Evolutionary conservation across 2,797 vertebrate species (phyloP), one percentile per base, ranked within the genome.

Genomic region (Acanthornis magna): DNA sequence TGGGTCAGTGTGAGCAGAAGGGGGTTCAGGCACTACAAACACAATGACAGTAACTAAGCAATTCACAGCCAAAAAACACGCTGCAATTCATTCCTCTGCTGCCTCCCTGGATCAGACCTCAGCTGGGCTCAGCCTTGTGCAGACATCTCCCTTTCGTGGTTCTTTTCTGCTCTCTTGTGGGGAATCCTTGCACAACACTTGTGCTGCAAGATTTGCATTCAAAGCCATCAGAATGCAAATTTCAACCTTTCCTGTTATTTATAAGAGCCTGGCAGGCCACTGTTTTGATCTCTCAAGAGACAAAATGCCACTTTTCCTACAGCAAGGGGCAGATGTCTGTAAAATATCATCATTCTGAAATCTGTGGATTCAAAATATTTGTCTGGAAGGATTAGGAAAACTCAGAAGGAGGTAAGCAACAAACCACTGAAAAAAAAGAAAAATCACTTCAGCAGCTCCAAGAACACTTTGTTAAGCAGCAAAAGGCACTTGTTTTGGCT

Each of bases 141-240:
- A 65, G 8, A 36, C 47, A 23, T 53, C 30, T 62, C 85, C 65
- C 40, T 92, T 58, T 11, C 6, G 40, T 75, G 74, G 95, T 66
- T 70, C 95, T 88, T 89, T 84, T 66, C 96, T 97, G 97, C 97
- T 89, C 97, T 94, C 98, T 97, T 81, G 97, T 97, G 97, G 97
- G 82, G 61, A 96, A 75, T 38, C 84, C 57, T 13, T 55, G 97
- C 87, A 89, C 42, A 82, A 40, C 95, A 94, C 36, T 63, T 25
- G 12, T 25, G 40, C 75, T 43, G 12, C 8, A 47, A 25, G 34
- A 55, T 47, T 32, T 38, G 47, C 38, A 32, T 27, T 85, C 77
- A 70, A n/a, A 88, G 36, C 36, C 26, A 42, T 14, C 58, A 60
- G 32, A 88, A 74, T 1, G 18, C 23, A 20, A 5, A 58, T 71